A percentile compares a stretch with the other conserved stretches of the same genome.
Evolutionary conservation across 2,113 vertebrate species (phyloP).

Genomic region (Amblyornis subalaris): DNA sequence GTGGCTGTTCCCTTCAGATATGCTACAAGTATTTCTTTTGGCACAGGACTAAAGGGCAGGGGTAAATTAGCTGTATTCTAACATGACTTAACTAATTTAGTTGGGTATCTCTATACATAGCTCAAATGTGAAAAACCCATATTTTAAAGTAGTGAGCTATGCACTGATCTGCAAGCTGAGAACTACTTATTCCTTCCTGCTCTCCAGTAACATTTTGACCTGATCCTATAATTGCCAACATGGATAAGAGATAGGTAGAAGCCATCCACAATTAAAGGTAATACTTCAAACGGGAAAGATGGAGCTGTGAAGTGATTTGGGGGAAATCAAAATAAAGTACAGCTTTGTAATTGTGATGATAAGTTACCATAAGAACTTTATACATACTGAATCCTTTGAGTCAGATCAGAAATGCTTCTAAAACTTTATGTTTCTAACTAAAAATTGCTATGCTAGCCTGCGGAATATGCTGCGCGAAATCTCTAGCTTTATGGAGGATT

Average conservation of each 20-base stretch:
- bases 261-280: background rate
- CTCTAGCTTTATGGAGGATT: background rate
- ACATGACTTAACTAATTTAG: background rate
- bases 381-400: background rate
- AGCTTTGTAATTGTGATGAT: background rate
- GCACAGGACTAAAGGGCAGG: background rate
- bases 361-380: background rate
- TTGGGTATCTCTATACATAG: background rate
- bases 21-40: background rate
- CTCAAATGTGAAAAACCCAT: background rate
- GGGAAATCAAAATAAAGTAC: background rate
- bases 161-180: background rate
- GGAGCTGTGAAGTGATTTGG: background rate
- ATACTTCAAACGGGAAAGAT: background rate
- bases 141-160: background rate
- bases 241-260: background rate
- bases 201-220: background rate
- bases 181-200: background rate
- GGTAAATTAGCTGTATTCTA: background rate
- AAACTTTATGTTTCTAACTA: background rate
- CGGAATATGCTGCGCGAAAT: background rate
- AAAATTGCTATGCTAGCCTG: background rate
- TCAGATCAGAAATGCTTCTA: background rate
- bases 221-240: background rate
- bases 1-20: background rate